These are phyloP conservation scores for Crematogaster levior DNA, from an alignment of 2,888 invertebrate species.

Conservation along the genomic window DNA sequence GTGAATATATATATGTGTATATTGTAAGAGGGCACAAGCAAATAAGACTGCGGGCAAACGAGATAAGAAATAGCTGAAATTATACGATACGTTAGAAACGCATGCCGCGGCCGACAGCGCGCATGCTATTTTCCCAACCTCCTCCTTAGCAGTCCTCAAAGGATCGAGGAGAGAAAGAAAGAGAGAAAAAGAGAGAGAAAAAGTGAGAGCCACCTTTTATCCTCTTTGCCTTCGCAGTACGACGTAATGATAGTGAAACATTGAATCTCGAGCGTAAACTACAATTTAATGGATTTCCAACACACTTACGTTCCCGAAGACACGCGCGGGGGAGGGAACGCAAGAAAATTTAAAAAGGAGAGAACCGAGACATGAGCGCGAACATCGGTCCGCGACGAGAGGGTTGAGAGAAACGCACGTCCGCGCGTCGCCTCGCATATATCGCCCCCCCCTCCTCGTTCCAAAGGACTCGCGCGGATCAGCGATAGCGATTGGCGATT, in stretches of 20 bases:
- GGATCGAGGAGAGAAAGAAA: conserved; percentile 11
- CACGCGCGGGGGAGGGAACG: conserved; percentile 50
- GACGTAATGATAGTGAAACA: conserved; percentile 73
- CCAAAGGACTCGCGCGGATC: conserved; percentile 74
- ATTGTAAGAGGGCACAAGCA: conserved; percentile 33
- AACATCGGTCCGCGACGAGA: conserved; percentile 24
- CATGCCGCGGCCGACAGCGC: conserved; percentile 37
- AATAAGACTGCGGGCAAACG: conserved; percentile 51
- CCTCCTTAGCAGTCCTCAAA: conserved; percentile 47
- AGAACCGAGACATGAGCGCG: conserved; percentile 58
- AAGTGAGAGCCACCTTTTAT: conserved; percentile 34
- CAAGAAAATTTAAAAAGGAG: conserved; percentile 62
- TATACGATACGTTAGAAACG: conserved; percentile 52
- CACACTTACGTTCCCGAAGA: conserved; percentile 71
- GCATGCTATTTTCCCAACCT: conserved; percentile 54
- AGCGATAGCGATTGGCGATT: conserved; percentile 83
- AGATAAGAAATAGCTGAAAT: conserved; percentile 56
- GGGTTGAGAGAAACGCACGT: conserved; percentile 71
- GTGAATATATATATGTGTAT: neutral
- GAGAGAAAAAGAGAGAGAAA: neutral
- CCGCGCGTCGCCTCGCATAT: conserved; percentile 10
- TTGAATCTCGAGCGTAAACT: conserved; percentile 73
- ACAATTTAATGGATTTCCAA: conserved; percentile 71
- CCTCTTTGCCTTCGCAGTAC: conserved; percentile 40
- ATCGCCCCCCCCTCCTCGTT: conserved; percentile 52